Evolutionary conservation across 2,797 vertebrate species (phyloP), one percentile per base, ranked within the genome.

Genomic region (Manis javanica): DNA sequence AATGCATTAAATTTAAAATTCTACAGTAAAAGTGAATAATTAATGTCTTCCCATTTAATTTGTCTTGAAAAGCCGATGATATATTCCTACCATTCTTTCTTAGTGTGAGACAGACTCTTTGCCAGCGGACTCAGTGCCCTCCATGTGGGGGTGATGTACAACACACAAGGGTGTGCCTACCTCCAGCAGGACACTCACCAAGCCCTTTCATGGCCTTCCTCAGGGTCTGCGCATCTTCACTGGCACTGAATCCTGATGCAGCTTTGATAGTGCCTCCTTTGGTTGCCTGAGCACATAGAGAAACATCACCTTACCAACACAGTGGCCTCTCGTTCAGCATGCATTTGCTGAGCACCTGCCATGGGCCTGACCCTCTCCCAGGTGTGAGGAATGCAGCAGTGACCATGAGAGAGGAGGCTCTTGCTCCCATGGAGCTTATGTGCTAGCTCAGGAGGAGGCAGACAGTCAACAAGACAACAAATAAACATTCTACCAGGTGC

Each of bases 151-250:
- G 34, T 12, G 31, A 26, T 10, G 0, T 29, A 39, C 24, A 24
- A 23, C 0, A 18, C 29, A 42, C 1, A 3, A 37, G 18, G 37
- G 29, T 18, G 57, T 8, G 42, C 18, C 78, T 31, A 15, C 29
- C 23, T 71, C 13, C 10, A 0, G 61, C 0, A 1, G 59, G 68
- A 83, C 91, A 98, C 99, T 99, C 96, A 99, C 99, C 99, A 0
- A 98, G 37, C 84, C 99, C 99, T 97, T 99, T 99, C 99, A 99
- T 99, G 92, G 99, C 99, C 72, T 97, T 99, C 96, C 99, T 98
- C 34, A 99, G 98, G 23, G 95, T 98, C 96, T 99, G 98, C 55
- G 98, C 98, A 94, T 99, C 99, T 1, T 99, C 98, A 0, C 99
- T 97, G 1, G 99, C 97, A 2, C 97, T 98, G 97, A 99, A 99